Evolutionary conservation across 2,888 invertebrate genomes (phyloP).

Genomic region (Agrypnus murinus): DNA sequence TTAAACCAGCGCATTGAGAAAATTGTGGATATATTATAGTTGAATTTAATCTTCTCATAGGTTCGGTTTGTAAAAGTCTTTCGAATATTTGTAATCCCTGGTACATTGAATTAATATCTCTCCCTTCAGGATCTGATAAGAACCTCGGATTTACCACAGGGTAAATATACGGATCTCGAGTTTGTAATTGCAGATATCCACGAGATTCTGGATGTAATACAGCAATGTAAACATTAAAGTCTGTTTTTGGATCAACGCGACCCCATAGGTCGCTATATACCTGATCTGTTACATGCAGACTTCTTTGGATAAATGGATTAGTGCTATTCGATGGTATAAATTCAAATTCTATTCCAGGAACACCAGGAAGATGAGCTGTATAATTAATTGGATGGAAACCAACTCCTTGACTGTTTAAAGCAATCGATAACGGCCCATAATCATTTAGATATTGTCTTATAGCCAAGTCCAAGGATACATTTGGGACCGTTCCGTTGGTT

Average conservation of each 20-base stretch:
- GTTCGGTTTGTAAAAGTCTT: conserved; percentile 65
- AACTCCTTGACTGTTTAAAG: too few species aligned
- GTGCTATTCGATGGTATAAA: too few species aligned
- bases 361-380: conserved; percentile 50
- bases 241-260: conserved; percentile 56
- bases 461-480: conserved; percentile 33
- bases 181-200: conserved; percentile 59
- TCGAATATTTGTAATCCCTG: conserved; percentile 72
- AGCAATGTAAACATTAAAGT: conserved; percentile 51
- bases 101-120: conserved; percentile 78
- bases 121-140: conserved; percentile 53
- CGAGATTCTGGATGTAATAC: conserved; percentile 60
- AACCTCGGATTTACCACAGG: conserved; percentile 60
- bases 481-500: conserved; percentile 48
- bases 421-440: conserved; percentile 54
- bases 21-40: conserved; percentile 18
- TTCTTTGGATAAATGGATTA: conserved; percentile 53
- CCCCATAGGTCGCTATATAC: conserved; percentile 54
- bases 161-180: conserved; percentile 59
- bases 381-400: conserved; percentile 53
- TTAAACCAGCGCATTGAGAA: conserved; percentile 70
- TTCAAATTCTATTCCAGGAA: conserved; percentile 61
- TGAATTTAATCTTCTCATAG: conserved; percentile 35
- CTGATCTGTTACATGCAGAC: conserved; percentile 51
- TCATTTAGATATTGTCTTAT: conserved; percentile 54